These are phyloP conservation scores for Pterocles burchelli DNA, from an alignment of 2,113 vertebrate genomes.

Conservation along the genomic window DNA sequence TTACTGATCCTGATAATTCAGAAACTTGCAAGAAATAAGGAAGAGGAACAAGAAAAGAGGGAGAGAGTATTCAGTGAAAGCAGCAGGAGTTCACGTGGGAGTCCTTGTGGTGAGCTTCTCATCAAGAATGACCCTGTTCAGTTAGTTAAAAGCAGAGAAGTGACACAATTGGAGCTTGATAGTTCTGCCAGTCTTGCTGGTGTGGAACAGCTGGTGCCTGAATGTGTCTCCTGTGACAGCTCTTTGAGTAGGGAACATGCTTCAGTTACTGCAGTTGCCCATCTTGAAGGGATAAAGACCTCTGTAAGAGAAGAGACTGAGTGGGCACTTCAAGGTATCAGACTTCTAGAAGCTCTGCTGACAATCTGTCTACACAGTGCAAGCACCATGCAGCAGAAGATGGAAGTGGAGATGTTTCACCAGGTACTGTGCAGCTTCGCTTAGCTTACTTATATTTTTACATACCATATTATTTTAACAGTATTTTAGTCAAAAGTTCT, in stretches of 20 bases:
- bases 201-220: background rate
- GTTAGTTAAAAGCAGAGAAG: background rate
- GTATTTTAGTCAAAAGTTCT: background rate
- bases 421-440: conserved; percentile 78
- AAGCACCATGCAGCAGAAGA: conserved; percentile 80
- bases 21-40: conserved; percentile 74
- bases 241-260: background rate
- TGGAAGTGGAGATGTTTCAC: conserved; percentile 78
- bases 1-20: conserved; percentile 90
- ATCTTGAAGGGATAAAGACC: conserved; percentile 47
- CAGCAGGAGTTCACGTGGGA: background rate
- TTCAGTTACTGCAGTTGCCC: background rate
- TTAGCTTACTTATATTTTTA: background rate
- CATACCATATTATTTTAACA: background rate
- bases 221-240: background rate
- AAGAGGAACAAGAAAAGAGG: conserved; percentile 60
- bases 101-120: background rate
- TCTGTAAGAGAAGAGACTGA: conserved; percentile 74
- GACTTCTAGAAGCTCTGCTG: conserved; percentile 91
- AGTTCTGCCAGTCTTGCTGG: background rate
- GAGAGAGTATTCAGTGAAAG: conserved; percentile 5
- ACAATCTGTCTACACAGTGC: conserved; percentile 91
- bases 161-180: background rate
- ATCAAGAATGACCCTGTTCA: conserved; percentile 1
- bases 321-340: conserved; percentile 85